These are phyloP conservation scores for Stenolophus ochropezus DNA, from an alignment of 2,888 invertebrate species.

Conservation along the genomic window DNA sequence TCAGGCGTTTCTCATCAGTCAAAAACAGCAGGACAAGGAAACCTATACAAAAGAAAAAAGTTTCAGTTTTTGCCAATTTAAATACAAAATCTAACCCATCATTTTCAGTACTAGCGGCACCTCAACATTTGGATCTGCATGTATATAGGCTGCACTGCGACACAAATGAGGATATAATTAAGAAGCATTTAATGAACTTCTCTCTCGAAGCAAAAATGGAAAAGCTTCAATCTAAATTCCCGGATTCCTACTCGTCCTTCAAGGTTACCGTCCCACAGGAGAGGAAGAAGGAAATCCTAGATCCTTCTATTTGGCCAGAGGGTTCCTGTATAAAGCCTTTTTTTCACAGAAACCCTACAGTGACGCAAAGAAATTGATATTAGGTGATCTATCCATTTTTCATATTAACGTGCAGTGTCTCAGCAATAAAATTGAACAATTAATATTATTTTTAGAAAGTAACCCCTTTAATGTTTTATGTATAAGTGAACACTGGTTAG, in stretches of 20 bases:
- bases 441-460: too few relatives aligned
- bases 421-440: too few relatives aligned
- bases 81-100: neutral
- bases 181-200: neutral
- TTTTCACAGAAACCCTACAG: neutral
- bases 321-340: neutral
- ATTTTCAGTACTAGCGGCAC: neutral
- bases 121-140: neutral
- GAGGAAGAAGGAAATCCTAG: neutral
- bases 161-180: neutral
- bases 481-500: too few relatives aligned
- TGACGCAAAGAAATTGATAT: too few relatives aligned
- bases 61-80: neutral
- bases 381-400: too few relatives aligned
- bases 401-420: too few relatives aligned
- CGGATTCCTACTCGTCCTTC: neutral
- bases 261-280: neutral
- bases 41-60: too few relatives aligned
- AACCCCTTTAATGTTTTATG: too few relatives aligned
- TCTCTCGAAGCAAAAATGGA: neutral
- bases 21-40: too few relatives aligned
- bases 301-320: neutral
- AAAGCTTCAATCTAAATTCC: neutral
- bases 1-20: too few relatives aligned
- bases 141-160: neutral